A percentile compares a stretch with the other conserved stretches of the same genome.
Evolutionary conservation across 2,113 vertebrate genomes (phyloP).

Genomic region (Drymodes brunneopygia): DNA sequence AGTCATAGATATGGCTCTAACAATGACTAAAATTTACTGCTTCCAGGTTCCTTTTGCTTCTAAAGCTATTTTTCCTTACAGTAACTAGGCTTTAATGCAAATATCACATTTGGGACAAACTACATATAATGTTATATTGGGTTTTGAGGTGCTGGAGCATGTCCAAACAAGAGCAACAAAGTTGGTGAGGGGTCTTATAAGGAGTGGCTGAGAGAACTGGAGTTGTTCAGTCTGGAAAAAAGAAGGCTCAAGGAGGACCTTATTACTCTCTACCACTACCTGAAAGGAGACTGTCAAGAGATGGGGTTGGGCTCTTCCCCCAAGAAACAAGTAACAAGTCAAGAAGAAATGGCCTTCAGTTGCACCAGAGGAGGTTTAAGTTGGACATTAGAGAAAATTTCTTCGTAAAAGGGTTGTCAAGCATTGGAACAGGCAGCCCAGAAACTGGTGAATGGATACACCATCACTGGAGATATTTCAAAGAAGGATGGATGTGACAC

Average conservation of each 20-base stretch:
- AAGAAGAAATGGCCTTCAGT: background rate
- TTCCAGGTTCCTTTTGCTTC: background rate
- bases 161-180: background rate
- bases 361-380: background rate
- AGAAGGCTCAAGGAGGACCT: background rate
- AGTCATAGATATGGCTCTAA: background rate
- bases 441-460: background rate
- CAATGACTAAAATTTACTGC: background rate
- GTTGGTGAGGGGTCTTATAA: background rate
- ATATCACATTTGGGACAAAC: background rate
- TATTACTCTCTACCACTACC: background rate
- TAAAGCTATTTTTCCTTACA: background rate
- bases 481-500: no score
- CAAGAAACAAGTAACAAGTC: background rate
- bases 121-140: background rate
- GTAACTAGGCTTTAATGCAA: background rate
- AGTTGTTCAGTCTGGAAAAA: background rate
- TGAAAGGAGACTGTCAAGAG: background rate
- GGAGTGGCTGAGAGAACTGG: background rate
- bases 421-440: background rate
- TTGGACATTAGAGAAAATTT: background rate
- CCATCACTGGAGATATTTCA: background rate
- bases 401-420: background rate
- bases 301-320: fast-evolving
- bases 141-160: background rate